Conservation (phyloP, 2,888 invertebrate species). For the Agrotis segetum region DNA sequence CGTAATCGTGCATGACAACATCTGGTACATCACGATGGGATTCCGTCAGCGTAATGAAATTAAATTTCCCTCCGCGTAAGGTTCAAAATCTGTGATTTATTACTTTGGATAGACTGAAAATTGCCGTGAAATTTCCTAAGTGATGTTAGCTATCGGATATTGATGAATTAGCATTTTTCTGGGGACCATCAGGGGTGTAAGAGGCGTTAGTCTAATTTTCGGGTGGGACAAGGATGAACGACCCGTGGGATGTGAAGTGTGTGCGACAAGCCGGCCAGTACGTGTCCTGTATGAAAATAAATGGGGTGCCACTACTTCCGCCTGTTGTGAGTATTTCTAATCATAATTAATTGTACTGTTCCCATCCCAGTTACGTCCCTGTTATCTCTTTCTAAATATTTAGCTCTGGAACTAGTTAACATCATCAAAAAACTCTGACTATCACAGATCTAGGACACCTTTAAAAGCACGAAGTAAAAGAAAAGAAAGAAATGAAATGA, state of each 20-base stretch:
- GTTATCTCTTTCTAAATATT: background rate
- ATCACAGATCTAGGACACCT: background rate
- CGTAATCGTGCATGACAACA: conserved; percentile 88
- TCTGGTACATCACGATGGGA: conserved; percentile 73
- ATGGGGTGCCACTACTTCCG: conserved; percentile 94
- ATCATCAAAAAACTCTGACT: background rate
- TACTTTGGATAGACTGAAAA: conserved; percentile 63
- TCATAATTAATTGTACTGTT: background rate
- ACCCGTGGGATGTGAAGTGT: conserved; percentile 88
- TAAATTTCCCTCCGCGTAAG: conserved; percentile 71
- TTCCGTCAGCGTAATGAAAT: conserved; percentile 72
- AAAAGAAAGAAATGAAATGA: background rate
- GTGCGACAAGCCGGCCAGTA: conserved; percentile 87
- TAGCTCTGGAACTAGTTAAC: background rate
- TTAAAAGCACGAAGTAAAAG: background rate
- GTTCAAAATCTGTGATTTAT: conserved; percentile 64
- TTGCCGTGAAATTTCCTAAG: conserved; percentile 65
- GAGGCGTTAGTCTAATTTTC: conserved; percentile 16
- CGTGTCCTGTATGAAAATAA: conserved; percentile 93
- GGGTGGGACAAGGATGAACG: conserved; percentile 79
- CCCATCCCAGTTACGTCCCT: background rate
- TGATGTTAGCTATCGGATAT: conserved; percentile 48
- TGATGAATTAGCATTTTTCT: conserved; percentile 53
- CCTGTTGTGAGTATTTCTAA: conserved; percentile 93
- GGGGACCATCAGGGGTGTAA: conserved; percentile 25